Conservation (phyloP, 2,113 vertebrate species). For the Sylvilagus bachmani region DNA sequence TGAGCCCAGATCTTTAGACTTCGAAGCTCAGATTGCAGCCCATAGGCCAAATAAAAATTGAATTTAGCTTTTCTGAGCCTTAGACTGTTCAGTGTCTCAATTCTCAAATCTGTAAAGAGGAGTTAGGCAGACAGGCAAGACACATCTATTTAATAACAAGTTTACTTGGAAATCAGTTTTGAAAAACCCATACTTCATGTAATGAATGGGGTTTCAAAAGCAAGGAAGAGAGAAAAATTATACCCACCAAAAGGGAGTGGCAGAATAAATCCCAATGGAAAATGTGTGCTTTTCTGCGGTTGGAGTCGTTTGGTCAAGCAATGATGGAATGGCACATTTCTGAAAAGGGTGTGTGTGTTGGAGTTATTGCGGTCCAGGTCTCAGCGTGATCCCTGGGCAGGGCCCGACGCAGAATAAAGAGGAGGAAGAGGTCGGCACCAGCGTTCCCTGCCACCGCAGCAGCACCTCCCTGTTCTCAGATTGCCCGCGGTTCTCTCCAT, state of each 20-base stretch:
- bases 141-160: slow-evolving; percentile 63
- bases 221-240: slow-evolving; percentile 46
- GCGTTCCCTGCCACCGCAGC: slow-evolving; percentile 7
- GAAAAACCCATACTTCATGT: slow-evolving; percentile 76
- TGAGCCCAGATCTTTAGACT: slow-evolving; percentile 59
- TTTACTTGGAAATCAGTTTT: slow-evolving; percentile 60
- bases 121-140: slow-evolving; percentile 43
- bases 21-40: slow-evolving; percentile 50
- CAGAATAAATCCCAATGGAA: slow-evolving; percentile 76
- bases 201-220: slow-evolving; percentile 74
- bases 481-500: background rate
- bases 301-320: slow-evolving; percentile 76
- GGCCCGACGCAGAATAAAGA: slow-evolving; percentile 30
- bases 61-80: slow-evolving; percentile 59
- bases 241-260: background rate
- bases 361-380: slow-evolving; percentile 75
- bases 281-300: slow-evolving; percentile 70
- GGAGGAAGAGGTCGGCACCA: slow-evolving; percentile 45
- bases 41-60: slow-evolving; percentile 38
- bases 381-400: slow-evolving; percentile 64
- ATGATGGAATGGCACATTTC: slow-evolving; percentile 80
- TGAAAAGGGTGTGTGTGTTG: slow-evolving; percentile 76
- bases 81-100: slow-evolving; percentile 25
- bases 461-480: background rate
- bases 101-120: slow-evolving; percentile 36